phyloP scores from a whole-genome alignment of 2,888 invertebrate genomes.

The Caenorhabditis virilis region DNA sequence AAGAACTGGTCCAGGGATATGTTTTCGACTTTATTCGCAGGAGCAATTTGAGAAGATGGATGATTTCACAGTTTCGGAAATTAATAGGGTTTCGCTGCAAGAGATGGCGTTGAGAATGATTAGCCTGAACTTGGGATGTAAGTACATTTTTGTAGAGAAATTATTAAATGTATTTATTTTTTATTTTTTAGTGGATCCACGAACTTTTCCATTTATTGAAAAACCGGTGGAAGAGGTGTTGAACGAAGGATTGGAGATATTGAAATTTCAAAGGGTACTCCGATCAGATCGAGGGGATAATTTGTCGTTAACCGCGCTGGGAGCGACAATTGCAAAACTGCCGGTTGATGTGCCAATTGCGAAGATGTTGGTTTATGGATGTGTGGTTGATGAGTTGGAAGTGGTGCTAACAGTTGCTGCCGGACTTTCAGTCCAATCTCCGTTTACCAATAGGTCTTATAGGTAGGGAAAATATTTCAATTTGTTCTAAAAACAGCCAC shows the following conservation, averaged over 20 bases:
- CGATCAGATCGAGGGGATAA: slow-evolving; percentile 45
- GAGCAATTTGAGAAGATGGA: slow-evolving; percentile 68
- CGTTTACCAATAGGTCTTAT: slow-evolving; percentile 87
- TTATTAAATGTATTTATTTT: too few species aligned
- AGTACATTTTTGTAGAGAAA: slow-evolving; percentile 69
- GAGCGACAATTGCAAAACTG: slow-evolving; percentile 82
- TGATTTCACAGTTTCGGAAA: slow-evolving; percentile 70
- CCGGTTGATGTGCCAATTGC: slow-evolving; percentile 94
- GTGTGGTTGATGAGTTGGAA: slow-evolving; percentile 56
- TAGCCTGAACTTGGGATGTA: slow-evolving; percentile 88
- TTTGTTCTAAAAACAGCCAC: too few species aligned
- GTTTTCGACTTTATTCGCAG: slow-evolving; percentile 77
- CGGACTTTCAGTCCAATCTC: slow-evolving; percentile 88
- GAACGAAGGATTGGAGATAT: slow-evolving; percentile 82
- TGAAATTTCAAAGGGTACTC: slow-evolving; percentile 78
- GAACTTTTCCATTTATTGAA: slow-evolving; percentile 88
- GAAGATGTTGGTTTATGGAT: slow-evolving; percentile 71
- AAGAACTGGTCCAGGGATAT: slow-evolving; percentile 84
- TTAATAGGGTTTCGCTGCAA: slow-evolving; percentile 88
- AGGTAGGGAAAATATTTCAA: too few species aligned
- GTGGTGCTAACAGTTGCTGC: slow-evolving; percentile 86
- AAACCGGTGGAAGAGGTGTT: slow-evolving; percentile 83
- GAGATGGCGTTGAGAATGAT: slow-evolving; percentile 89
- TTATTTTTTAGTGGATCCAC: slow-evolving; percentile 60
- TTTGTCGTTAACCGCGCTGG: slow-evolving; percentile 70